Evolutionary conservation across 2,888 invertebrate species (phyloP), one percentile per base, ranked within the genome.

Genomic region (Himalopsyche japonica): DNA sequence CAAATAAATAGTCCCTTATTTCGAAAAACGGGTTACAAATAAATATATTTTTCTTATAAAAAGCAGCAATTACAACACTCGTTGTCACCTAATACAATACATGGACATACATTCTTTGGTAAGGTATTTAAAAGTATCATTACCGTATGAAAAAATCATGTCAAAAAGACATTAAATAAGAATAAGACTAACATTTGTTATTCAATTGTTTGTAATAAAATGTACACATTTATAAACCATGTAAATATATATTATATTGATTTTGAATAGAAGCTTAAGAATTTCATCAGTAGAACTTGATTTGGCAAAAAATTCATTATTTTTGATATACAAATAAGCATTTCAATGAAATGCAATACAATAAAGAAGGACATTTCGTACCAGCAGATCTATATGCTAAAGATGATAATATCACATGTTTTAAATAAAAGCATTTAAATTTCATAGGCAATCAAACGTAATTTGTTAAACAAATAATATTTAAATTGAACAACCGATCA

Each of bases 101-200:
- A 78, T 78, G 78, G 78, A 78, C 78, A 78, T 43, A 43, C 78
- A 78, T 78, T 78, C 78, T 78, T 78, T 78, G 78, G 78, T 78
- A 43, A 78, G 70, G 70, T 27, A 70, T 70, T 70, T 24, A 70
- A 70, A 30, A 57, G 57, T 27, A 70, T 70, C 27, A 70, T 27
- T 27, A 70, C 27, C 27, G 15, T 70, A 27, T 27, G 27, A 70
- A 70, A 27, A 70, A 70, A 70, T 70, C 15, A 70, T 70, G 70
- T 27, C 70, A 70, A 70, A 43, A 24, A 24, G 70, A 70, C 70
- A 27, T 70, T 64, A 20, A 27, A 30, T 70, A 70, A 20, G 70
- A 70, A 10, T 70, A 70, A 70, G 27, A 30, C 30, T 70, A 30
- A 30, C 30, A 70, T 70, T 24, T 70, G 27, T 70, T 70, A 70